Evolutionary conservation across 2,113 vertebrate genomes (phyloP), one percentile per base, ranked within the genome.

Genomic region (Clupea harengus): DNA sequence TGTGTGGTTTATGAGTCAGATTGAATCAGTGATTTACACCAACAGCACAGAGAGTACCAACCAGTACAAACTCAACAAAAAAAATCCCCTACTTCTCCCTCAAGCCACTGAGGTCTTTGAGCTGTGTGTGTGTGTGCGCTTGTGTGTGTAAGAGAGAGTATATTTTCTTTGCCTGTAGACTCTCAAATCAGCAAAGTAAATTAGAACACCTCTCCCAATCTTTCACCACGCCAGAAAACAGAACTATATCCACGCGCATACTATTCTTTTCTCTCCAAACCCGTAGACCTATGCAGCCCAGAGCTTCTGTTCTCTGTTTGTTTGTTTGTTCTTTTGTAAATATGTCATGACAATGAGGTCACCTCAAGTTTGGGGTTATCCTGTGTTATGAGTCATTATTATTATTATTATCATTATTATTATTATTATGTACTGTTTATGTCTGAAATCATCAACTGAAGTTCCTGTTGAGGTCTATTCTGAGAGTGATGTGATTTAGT

Each of bases 271-370:
- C 44, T 81, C 90, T 83, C 83, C 91, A 94, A 92, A 94, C 94
- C 92, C 92, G 94, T 96, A 94, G 94, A 96, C 94, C 95, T 96
- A 96, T 96, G 95, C 95, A 96, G 93, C 93, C 92, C 93, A 92
- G 49, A 85, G 87, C 87, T 94, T 94, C 90, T 89, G 90, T 93
- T 93, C 82, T 92, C 67, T 75, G 67, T 75, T 75, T 17, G 32
- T 39, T 75, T 72, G 67, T 72, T 72, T 75, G 45, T 60, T 86
- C 85, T 90, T 94, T 95, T 95, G 94, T 94, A 94, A 95, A 94
- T 94, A 94, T 83, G 88, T 94, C 94, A 89, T 89, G 91, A 88
- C 91, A 93, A 91, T 92, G 92, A 92, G 91, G 89, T 88, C 64
- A 82, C 85, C 82, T 88, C 81, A 22, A 45, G 94, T 89, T 91